These are phyloP conservation scores for Abramis brama DNA, from an alignment of 2,113 vertebrate species.

Conservation along the genomic window DNA sequence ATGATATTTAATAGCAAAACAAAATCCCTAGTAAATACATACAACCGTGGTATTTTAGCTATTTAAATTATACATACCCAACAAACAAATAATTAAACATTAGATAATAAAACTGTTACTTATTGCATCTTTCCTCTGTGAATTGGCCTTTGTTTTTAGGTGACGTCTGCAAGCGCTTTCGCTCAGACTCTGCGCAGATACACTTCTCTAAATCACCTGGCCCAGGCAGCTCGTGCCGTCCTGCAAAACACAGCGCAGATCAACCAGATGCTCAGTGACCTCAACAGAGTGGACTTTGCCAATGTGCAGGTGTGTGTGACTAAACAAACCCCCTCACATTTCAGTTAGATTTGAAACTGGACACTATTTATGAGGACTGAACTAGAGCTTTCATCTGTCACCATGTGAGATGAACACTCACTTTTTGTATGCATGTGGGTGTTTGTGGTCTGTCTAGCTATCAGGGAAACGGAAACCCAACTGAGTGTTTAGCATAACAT, in stretches of 20 bases:
- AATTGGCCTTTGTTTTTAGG: slow-evolving; percentile 69
- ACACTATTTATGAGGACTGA: not conserved
- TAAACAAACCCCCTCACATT: not conserved
- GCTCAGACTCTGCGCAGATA: slow-evolving; percentile 91
- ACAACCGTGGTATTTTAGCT: too few species aligned
- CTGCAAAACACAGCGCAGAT: slow-evolving; percentile 93
- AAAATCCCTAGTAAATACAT: not conserved
- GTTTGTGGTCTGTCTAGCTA: slow-evolving; percentile 8
- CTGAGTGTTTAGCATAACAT: not conserved
- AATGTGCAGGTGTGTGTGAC: slow-evolving; percentile 83
- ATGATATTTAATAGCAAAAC: not conserved
- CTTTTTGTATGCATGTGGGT: not conserved
- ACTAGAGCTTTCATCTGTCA: not conserved
- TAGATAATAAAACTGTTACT: not conserved
- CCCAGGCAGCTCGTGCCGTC: slow-evolving; percentile 90
- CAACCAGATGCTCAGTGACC: slow-evolving; percentile 93
- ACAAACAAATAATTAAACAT: not conserved
- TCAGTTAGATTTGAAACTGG: not conserved
- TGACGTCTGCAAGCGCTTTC: slow-evolving; percentile 89
- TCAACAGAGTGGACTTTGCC: slow-evolving; percentile 92
- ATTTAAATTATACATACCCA: too few species aligned
- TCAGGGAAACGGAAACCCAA: not conserved
- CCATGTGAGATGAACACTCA: not conserved
- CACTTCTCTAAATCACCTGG: slow-evolving; percentile 90
- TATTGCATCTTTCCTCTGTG: not conserved